Base-by-base conservation (phyloP, 2,888 invertebrate genomes). In the Agrochola lychnidis region DNA sequence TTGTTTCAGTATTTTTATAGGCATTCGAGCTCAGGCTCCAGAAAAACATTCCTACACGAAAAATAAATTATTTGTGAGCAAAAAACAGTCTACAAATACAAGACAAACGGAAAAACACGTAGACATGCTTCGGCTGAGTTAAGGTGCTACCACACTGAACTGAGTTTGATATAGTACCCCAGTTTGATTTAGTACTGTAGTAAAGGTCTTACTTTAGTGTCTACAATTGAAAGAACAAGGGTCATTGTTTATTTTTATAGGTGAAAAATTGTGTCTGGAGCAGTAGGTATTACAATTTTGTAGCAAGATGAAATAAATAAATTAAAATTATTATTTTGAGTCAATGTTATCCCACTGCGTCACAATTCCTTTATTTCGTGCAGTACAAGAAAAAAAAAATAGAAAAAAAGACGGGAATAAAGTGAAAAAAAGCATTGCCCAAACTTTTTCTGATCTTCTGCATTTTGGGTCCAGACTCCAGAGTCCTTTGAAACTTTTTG, bases 1-100 rank as follows among this genome's bases (percentile, higher is more conserved):
- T 67, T 76, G 71, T 40, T 76, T 45, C 56, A 75, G 73, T 79
- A 73, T 70, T 83, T 85, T 75, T 66, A 70, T 51, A 78, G 76
- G 69, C 70, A 73, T 80, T 77, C 70, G 45, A 62, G 68, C 45
- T 70, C 61, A 80, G 69, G 56, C 71, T 72, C 73, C 25, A 63
- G 51, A 79, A 84, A 74, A 82, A 87, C 80, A 87, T 87, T 84
- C 59, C 36, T 71, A 51, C 76, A 59, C 67, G 77, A 40, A 80
- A 82, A 87, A 73, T 80, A 80, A 86, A 86, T 87, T 84, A 80
- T 86, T 80, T 78, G 86, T 73, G 57, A 69, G 74, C 72, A 76
- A 84, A 82, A 87, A 80, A 82, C 66, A 36, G 22, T 64, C 67
- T 62, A 74, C 57, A 75, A 67, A 82, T 80, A 82, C 64, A 82